Evolutionary conservation across 2,888 invertebrate species (phyloP), one percentile per base, ranked within the genome.

Genomic region (Parnassius smintheus): DNA sequence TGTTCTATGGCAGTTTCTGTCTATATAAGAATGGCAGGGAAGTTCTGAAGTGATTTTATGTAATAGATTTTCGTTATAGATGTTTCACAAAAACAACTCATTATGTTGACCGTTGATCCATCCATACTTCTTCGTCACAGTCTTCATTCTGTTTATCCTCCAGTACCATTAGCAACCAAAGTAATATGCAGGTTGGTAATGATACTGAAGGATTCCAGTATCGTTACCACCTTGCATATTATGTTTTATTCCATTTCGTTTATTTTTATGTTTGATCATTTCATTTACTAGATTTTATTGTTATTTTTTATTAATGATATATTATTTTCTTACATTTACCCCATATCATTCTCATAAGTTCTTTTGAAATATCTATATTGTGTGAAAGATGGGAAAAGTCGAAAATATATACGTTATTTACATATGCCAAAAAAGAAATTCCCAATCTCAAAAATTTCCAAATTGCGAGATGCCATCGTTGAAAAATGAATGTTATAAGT

Each of bases 321-420:
- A n/a, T 13, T 13, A 2, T 13, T 13, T 13, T 49, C 7, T 49
- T 13, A 35, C 35, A 35, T 35, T 35, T 35, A 35, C 35, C n/a
- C 2, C 9, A 13, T n/a, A 49, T 9, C 49, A 49, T 13, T 46
- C 35, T 41, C 10, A 51, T 35, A 56, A 51, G 56, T 61, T 61
- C 61, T 56, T 50, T 56, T 61, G 61, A 61, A 56, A 56, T 61
- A 56, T 51, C 61, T 56, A 50, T 56, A 22, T 12, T 10, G 48
- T 18, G 10, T 49, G 9, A 49, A 7, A 49, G n/a, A 7, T 12
- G 46, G 7, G 12, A 46, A 12, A 12, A 11, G 4, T 46, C 2
- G 12, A 46, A 46, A 46, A 12, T 46, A 7, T 11, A 46, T 1
- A 46, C 12, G 1, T 46, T 2, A 46, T 46, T 2, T 46, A 12